Evolutionary conservation across 1,140 invertebrate genomes (phyloP).

Genomic region (Scaptodrosophila lebanonensis): DNA sequence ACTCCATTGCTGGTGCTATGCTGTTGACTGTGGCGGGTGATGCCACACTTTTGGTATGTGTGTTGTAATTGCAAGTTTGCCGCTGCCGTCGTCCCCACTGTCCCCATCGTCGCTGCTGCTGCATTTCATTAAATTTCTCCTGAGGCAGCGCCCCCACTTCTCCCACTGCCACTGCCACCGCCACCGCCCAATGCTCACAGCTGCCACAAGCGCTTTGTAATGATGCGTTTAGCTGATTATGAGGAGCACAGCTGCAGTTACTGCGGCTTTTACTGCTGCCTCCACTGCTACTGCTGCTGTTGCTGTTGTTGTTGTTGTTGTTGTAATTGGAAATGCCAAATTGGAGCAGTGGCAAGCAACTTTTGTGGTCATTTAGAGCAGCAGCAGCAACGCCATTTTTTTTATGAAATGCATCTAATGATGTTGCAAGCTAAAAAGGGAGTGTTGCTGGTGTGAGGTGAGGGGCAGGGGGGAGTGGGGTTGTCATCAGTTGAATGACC

Average conservation of each 20-base stretch:
- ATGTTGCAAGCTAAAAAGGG: too few relatives aligned
- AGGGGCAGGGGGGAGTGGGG: too few relatives aligned
- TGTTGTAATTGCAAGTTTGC: slow-evolving; percentile 33
- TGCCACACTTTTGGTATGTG: slow-evolving; percentile 13
- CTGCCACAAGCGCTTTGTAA: slow-evolving; percentile 32
- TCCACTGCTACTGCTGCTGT: slow-evolving; percentile 8
- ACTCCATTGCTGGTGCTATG: too few relatives aligned
- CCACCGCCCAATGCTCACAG: too few relatives aligned
- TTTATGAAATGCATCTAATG: too few relatives aligned
- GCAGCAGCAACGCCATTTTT: slow-evolving; percentile 4
- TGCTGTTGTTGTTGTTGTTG: too few relatives aligned
- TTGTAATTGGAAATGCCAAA: slow-evolving; percentile 34
- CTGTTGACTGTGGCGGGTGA: too few relatives aligned
- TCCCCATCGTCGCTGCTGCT: too few relatives aligned
- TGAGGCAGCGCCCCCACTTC: slow-evolving; percentile 6
- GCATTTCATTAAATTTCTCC: slow-evolving; percentile 37
- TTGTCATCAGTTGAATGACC: too few relatives aligned
- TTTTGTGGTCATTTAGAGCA: slow-evolving; percentile 63
- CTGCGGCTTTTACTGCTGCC: neutral
- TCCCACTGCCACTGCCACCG: too few relatives aligned
- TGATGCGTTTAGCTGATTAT: slow-evolving; percentile 71
- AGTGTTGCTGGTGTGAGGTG: too few relatives aligned
- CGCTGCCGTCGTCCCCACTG: too few relatives aligned
- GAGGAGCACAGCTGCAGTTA: slow-evolving; percentile 29
- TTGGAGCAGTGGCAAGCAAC: slow-evolving; percentile 41